These are phyloP conservation scores for Pseudopipra pipra DNA, from an alignment of 2,113 vertebrate genomes.

Conservation along the genomic window DNA sequence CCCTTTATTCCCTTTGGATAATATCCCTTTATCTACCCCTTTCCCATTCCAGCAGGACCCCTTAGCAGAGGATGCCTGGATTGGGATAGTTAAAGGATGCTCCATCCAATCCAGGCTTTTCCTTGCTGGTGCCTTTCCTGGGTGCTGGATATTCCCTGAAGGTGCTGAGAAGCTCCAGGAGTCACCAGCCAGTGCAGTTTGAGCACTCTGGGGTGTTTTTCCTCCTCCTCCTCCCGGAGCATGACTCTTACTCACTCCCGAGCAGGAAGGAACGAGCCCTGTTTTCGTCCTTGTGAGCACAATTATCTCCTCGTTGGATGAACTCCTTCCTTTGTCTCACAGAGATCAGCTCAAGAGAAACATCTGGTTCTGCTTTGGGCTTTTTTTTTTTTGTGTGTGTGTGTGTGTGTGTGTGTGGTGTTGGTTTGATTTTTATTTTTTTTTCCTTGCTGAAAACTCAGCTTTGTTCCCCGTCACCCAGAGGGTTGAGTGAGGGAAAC, in stretches of 20 bases:
- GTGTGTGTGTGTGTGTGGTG: background rate
- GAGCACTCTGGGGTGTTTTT: background rate
- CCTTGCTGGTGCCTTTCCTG: background rate
- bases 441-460: background rate
- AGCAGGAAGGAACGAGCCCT: background rate
- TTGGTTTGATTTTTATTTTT: background rate
- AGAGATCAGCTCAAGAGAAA: background rate
- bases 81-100: background rate
- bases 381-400: background rate
- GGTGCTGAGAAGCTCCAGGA: background rate
- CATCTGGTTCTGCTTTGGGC: constrained; percentile 26
- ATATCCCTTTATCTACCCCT: background rate
- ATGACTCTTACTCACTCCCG: background rate
- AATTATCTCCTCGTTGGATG: background rate
- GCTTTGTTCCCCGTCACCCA: background rate
- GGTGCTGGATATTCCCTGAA: background rate
- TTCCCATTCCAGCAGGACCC: background rate
- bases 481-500: background rate
- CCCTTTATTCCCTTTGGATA: background rate
- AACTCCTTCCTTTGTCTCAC: background rate
- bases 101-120: background rate
- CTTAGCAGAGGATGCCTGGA: background rate
- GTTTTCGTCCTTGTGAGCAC: background rate
- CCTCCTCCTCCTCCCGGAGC: background rate
- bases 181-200: background rate